A percentile compares a stretch with the other conserved stretches of the same genome.
Evolutionary conservation across 2,113 vertebrate species (phyloP).

Genomic region (Stegostoma tigrinum): DNA sequence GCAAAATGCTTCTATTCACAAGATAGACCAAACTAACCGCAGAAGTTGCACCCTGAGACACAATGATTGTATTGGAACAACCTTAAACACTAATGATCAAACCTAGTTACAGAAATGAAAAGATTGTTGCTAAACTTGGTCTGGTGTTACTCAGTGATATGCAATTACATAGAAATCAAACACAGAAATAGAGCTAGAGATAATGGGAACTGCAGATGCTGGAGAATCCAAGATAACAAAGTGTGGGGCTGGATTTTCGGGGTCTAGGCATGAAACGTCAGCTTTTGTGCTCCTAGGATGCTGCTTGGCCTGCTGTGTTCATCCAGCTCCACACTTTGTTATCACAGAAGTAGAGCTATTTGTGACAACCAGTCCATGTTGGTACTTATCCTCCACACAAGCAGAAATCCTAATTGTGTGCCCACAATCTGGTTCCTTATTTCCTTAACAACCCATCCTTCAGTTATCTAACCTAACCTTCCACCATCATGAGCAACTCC

Average conservation of each 20-base stretch:
- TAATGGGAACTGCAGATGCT: no score
- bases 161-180: background rate
- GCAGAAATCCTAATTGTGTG: background rate
- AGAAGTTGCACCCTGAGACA: background rate
- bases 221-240: no score
- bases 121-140: background rate
- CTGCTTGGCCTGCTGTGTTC: no score
- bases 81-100: background rate
- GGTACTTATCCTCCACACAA: background rate
- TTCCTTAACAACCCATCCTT: background rate
- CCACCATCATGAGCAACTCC: background rate
- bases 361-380: background rate
- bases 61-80: background rate
- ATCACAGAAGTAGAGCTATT: background rate
- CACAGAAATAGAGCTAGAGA: background rate
- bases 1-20: background rate
- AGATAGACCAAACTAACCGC: background rate
- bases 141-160: background rate
- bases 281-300: no score
- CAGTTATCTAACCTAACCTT: background rate
- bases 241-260: no score
- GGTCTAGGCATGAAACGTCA: no score
- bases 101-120: background rate
- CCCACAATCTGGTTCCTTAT: background rate
- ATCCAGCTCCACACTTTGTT: no score